Evolutionary conservation across 2,888 invertebrate species (phyloP).

Genomic region (Rhagonycha fulva): DNA sequence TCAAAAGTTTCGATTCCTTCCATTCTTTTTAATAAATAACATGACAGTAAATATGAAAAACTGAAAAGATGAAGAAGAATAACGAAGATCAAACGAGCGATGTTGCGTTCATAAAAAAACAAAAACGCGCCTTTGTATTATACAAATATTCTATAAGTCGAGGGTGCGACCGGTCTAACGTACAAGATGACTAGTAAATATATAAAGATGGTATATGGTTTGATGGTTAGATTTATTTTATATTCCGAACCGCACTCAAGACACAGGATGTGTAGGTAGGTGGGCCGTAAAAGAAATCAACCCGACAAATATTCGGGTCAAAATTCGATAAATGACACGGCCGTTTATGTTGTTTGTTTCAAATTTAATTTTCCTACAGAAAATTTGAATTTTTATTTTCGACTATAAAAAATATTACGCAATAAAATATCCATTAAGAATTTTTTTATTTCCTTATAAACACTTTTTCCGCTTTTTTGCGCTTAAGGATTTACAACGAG

Average conservation of each 20-base stretch:
- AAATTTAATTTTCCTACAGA: background rate
- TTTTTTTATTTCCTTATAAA: background rate
- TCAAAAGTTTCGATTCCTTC: slow-evolving; percentile 16
- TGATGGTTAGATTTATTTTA: slow-evolving; percentile 22
- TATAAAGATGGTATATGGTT: slow-evolving; percentile 8
- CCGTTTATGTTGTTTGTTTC: background rate
- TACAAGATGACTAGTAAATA: slow-evolving; percentile 23
- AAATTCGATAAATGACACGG: background rate
- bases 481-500: background rate
- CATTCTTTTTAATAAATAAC: slow-evolving; percentile 9
- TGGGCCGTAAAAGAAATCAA: background rate
- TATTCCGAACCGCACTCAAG: slow-evolving; percentile 14
- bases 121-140: slow-evolving; percentile 21
- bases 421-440: background rate
- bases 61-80: background rate
- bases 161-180: slow-evolving; percentile 14
- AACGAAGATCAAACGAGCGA: slow-evolving; percentile 3
- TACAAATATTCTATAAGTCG: slow-evolving; percentile 15
- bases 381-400: background rate
- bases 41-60: slow-evolving; percentile 15
- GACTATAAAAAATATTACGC: background rate
- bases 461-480: background rate
- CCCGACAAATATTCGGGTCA: background rate
- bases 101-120: slow-evolving; percentile 18
- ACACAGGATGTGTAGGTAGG: slow-evolving; percentile 24